A percentile compares a stretch with the other conserved stretches of the same genome.
Evolutionary conservation across 2,888 invertebrate genomes (phyloP).

Genomic region (Cerastis rubricosa): DNA sequence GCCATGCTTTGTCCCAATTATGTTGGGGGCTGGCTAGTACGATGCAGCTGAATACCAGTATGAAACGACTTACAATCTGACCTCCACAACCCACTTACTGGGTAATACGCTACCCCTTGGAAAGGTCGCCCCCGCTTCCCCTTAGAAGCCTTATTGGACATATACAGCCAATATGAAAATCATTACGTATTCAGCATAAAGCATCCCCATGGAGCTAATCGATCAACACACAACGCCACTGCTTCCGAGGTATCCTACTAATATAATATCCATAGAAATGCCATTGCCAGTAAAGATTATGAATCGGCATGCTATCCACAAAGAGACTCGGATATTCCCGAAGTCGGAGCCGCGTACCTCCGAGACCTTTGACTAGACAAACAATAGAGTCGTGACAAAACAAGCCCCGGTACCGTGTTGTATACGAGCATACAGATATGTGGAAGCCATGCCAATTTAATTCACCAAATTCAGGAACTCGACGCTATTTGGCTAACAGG

Average conservation of each 20-base stretch:
- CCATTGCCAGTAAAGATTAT: conserved; percentile 3
- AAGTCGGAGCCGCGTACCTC: conserved; percentile 19
- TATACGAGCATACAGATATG: conserved; percentile 14
- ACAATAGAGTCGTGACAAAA: conserved; percentile 53
- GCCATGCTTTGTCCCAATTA: neutral
- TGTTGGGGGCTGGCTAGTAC: no score
- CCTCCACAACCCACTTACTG: neutral
- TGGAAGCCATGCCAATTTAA: conserved; percentile 21
- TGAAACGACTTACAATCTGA: neutral
- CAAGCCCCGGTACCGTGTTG: conserved; percentile 22
- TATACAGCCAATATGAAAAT: neutral
- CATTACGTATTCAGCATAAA: neutral
- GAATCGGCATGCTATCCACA: conserved; percentile 36
- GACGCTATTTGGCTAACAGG: conserved; percentile 11
- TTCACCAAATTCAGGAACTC: conserved; percentile 30
- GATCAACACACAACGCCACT: neutral
- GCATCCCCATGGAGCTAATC: neutral
- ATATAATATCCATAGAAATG: neutral
- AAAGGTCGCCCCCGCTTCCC: neutral
- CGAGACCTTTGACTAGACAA: conserved; percentile 50
- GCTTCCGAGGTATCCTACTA: neutral
- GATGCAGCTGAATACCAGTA: neutral
- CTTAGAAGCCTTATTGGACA: neutral
- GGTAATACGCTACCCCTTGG: neutral
- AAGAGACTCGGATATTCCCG: conserved; percentile 37